A percentile compares a stretch with the other conserved stretches of the same genome.
phyloP scores from a whole-genome alignment of 2,113 vertebrate genomes.

The Lonchura striata region DNA sequence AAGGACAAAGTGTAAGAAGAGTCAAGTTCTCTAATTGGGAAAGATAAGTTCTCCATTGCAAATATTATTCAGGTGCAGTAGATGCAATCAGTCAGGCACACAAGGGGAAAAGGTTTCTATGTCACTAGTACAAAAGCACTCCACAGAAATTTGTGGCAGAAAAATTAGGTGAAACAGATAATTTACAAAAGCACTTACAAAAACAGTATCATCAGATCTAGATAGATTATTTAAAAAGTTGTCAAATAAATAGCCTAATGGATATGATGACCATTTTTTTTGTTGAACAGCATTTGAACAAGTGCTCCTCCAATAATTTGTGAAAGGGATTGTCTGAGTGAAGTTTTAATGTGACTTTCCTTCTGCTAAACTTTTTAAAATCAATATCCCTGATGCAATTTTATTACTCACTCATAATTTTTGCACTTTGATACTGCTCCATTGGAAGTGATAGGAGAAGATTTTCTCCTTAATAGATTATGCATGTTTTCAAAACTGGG shows the following conservation, averaged over 20 bases:
- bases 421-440: background rate
- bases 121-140: background rate
- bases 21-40: background rate
- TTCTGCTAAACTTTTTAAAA: background rate
- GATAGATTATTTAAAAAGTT: background rate
- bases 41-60: background rate
- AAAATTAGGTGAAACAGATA: background rate
- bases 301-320: background rate
- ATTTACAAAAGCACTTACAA: slow-evolving; percentile 1
- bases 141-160: background rate
- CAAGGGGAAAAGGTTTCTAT: background rate
- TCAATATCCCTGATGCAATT: background rate
- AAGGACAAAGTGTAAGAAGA: background rate
- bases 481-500: background rate
- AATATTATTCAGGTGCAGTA: background rate
- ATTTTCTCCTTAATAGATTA: background rate
- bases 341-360: background rate
- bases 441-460: background rate
- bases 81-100: background rate
- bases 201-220: background rate
- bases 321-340: background rate
- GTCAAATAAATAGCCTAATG: background rate
- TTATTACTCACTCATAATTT: background rate
- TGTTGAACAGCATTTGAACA: background rate
- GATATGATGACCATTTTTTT: background rate